Evolutionary conservation across 2,113 vertebrate species (phyloP).

Genomic region (Notothenia coriiceps): DNA sequence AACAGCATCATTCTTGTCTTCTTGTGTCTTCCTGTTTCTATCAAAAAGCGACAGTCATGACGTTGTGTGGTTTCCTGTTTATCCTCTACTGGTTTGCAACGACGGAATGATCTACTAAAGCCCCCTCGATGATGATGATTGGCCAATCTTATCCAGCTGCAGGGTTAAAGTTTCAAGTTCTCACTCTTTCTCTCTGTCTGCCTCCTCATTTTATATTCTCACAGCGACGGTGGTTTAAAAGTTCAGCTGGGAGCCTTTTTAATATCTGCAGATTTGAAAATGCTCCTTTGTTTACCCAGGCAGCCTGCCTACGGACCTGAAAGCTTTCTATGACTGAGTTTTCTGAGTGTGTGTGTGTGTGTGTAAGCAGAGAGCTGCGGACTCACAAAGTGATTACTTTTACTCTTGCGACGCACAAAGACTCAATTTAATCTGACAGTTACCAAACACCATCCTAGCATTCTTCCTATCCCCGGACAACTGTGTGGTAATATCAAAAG

Average conservation of each 20-base stretch:
- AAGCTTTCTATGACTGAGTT: constrained; percentile 37
- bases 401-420: not conserved
- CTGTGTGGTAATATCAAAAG: constrained; percentile 48
- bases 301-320: constrained; percentile 29
- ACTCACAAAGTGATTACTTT: constrained; percentile 3
- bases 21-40: constrained; percentile 36
- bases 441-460: not conserved
- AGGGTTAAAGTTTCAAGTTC: constrained; percentile 1
- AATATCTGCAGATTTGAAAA: constrained; percentile 35
- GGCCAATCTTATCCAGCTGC: not conserved
- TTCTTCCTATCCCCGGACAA: not conserved
- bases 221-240: not conserved
- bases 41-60: constrained; percentile 29
- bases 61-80: constrained; percentile 77
- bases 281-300: not conserved
- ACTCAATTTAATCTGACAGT: not conserved
- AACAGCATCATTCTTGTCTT: not conserved
- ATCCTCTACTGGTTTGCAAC: constrained; percentile 38
- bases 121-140: constrained; percentile 6
- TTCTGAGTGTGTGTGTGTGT: not conserved
- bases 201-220: not conserved
- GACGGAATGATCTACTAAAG: not conserved
- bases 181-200: not conserved
- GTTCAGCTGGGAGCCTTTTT: not conserved
- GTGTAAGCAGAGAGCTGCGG: not conserved